These are phyloP conservation scores for Pollicipes pollicipes DNA, from an alignment of 1,140 invertebrate genomes.

Conservation along the genomic window DNA sequence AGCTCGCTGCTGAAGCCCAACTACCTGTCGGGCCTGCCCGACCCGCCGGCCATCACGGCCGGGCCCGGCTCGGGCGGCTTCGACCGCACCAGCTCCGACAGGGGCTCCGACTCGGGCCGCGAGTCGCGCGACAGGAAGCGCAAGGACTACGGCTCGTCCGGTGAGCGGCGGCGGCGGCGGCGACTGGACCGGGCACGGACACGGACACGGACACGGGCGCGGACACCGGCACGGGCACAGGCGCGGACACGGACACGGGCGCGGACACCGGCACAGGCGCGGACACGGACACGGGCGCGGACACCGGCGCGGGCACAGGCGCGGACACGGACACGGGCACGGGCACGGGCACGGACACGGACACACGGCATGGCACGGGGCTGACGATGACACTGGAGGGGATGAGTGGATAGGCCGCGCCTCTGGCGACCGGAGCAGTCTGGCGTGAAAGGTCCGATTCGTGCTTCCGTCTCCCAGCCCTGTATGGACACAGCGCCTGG, in stretches of 20 bases:
- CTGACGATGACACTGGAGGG: no score
- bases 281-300: no score
- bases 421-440: no score
- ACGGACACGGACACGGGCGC: constrained; percentile 21
- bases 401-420: no score
- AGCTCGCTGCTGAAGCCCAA: constrained; percentile 31
- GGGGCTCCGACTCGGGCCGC: constrained; percentile 28
- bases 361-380: no score
- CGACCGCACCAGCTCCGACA: constrained; percentile 22
- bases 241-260: constrained; percentile 64
- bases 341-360: no score
- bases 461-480: no score
- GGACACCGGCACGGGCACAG: constrained; percentile 64
- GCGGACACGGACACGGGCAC: no score
- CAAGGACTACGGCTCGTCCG: not conserved
- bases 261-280: no score
- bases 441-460: no score
- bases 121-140: constrained; percentile 17
- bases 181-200: not conserved
- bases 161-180: not conserved
- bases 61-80: constrained; percentile 23
- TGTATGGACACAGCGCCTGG: not conserved
- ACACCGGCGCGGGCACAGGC: no score
- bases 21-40: constrained; percentile 25
- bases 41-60: constrained; percentile 14